phyloP scores from a whole-genome alignment of 2,888 invertebrate species.

The Chymomyza amoena region DNA sequence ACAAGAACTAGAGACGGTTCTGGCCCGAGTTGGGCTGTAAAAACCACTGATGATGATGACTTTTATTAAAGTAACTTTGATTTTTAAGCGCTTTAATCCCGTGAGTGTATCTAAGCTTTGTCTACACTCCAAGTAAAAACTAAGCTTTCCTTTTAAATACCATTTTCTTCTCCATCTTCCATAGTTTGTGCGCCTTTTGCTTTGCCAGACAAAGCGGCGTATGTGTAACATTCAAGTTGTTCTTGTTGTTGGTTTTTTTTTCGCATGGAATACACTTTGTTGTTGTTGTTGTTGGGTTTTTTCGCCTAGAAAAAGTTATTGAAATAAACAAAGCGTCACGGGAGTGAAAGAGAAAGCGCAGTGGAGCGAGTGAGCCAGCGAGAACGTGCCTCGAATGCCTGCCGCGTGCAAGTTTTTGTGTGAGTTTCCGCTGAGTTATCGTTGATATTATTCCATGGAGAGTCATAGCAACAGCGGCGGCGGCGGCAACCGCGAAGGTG shows the following conservation, averaged over 20 bases:
- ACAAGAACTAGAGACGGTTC: too few relatives aligned
- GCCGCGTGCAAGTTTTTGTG: constrained; percentile 33
- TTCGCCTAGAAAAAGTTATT: constrained; percentile 47
- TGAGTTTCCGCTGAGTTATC: constrained; percentile 57
- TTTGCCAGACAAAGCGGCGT: constrained; percentile 53
- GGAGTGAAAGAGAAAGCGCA: constrained; percentile 11
- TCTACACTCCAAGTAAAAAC: neutral
- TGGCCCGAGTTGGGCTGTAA: too few relatives aligned
- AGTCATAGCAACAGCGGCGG: constrained; percentile 49
- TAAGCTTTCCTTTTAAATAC: neutral
- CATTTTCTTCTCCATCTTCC: neutral
- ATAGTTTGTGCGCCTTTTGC: constrained; percentile 1
- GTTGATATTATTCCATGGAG: constrained; percentile 69
- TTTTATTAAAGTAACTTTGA: too few relatives aligned
- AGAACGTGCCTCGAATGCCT: constrained; percentile 28
- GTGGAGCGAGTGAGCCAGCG: neutral
- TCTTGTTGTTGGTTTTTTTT: constrained; percentile 17
- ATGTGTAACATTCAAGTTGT: constrained; percentile 55
- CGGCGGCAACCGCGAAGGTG: constrained; percentile 23
- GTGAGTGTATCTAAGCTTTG: neutral
- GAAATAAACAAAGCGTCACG: constrained; percentile 70
- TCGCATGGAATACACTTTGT: neutral
- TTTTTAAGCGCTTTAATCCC: neutral
- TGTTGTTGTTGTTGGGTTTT: too few relatives aligned
- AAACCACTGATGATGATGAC: too few relatives aligned